Percentiles rank a stretch among this genome's conserved stretches.
These are phyloP conservation scores for Gasterosteus aculeatus DNA, from an alignment of 2,113 vertebrate genomes.

Conservation along the genomic window DNA sequence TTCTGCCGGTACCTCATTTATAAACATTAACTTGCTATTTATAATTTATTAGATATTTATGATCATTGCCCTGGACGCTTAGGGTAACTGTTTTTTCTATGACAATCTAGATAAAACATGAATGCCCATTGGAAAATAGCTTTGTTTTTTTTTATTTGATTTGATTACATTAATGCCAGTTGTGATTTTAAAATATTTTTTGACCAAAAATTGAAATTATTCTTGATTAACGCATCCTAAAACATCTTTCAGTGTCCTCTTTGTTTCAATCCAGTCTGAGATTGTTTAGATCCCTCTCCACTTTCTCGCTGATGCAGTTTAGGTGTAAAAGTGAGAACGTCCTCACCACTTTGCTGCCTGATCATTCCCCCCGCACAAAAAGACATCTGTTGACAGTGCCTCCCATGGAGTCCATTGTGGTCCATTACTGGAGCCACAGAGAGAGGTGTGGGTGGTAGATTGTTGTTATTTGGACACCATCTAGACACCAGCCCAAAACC, in stretches of 20 bases:
- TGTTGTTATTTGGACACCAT: constrained; percentile 72
- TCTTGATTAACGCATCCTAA: neutral
- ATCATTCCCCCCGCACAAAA: constrained; percentile 31
- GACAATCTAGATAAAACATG: no score
- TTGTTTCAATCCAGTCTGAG: neutral
- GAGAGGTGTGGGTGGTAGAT: constrained; percentile 67
- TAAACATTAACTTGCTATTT: no score
- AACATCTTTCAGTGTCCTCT: neutral
- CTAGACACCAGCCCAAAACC: constrained; percentile 23
- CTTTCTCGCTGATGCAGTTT: neutral
- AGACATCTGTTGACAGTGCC: constrained; percentile 65
- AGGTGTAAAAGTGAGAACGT: constrained; percentile 23
- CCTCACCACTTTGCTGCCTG: constrained; percentile 37
- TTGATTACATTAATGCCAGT: no score
- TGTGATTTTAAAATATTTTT: no score
- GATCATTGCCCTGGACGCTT: no score
- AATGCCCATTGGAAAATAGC: no score
- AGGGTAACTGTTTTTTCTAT: no score
- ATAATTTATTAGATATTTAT: no score
- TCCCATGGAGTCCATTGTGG: constrained; percentile 58
- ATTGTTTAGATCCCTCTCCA: neutral
- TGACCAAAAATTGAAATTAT: no score
- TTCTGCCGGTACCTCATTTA: no score
- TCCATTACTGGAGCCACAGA: constrained; percentile 65
- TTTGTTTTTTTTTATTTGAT: no score